phyloP scores from a whole-genome alignment of 2,113 vertebrate species.

The Oriolus oriolus region DNA sequence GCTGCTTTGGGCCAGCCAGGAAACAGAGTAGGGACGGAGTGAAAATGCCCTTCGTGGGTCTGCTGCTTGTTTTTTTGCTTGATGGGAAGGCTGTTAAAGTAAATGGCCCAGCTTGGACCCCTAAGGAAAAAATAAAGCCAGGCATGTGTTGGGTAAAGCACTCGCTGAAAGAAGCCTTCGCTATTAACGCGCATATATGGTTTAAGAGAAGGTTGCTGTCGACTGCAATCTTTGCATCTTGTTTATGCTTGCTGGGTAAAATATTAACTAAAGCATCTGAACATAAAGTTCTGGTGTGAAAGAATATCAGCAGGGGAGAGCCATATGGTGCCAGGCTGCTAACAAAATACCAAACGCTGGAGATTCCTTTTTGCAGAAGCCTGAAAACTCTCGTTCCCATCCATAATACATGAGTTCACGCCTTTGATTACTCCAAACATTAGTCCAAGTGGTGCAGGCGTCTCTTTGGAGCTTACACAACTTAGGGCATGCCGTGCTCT shows the following conservation, averaged over 20 bases:
- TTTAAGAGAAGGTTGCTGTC: constrained; percentile 48
- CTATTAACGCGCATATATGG: not conserved
- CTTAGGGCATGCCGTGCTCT: not conserved
- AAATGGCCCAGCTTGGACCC: not conserved
- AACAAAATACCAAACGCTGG: constrained; percentile 38
- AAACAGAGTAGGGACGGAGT: not conserved
- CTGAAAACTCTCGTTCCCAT: constrained; percentile 55
- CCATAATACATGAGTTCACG: constrained; percentile 61
- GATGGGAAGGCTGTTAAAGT: not conserved
- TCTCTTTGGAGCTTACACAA: constrained; percentile 41
- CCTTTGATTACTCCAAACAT: constrained; percentile 57
- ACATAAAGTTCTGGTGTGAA: constrained; percentile 53
- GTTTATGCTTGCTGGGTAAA: constrained; percentile 63
- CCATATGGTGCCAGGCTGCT: constrained; percentile 56
- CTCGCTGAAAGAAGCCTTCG: not conserved
- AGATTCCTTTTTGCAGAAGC: constrained; percentile 40
- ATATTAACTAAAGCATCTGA: constrained; percentile 42
- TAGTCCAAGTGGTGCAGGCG: constrained; percentile 29
- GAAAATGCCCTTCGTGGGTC: not conserved
- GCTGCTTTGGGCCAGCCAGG: not conserved
- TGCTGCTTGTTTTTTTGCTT: not conserved
- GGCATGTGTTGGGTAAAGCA: not conserved
- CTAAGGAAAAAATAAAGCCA: not conserved
- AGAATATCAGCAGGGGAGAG: constrained; percentile 58
- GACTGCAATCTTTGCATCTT: constrained; percentile 57